Evolutionary conservation across 2,797 vertebrate species (phyloP), one percentile per base, ranked within the genome.

Genomic region (Vultur gryphus): DNA sequence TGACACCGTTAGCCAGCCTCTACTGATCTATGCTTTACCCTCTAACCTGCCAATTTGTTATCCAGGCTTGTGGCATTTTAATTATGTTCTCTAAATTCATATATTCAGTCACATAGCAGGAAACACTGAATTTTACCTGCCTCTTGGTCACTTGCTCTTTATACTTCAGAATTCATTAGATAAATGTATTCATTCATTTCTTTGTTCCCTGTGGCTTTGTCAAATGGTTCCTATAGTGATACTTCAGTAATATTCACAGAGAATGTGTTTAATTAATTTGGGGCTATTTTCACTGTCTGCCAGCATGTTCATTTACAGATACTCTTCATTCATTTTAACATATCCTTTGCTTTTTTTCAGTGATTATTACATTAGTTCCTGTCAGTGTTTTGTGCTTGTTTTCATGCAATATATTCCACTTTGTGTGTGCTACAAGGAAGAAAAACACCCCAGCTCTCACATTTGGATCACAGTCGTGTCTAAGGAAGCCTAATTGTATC

Each of bases 141-240:
- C 29, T 76, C 21, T 81, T 65, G 61, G 57, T 86, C 72, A 65
- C n/a, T 86, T 75, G 58, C 31, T 83, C 41, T 77, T 78, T 84
- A 55, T 13, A 54, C 16, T 39, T 72, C 58, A 81, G 52, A 71
- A 43, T 78, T 75, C 70, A 94, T 88, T 90, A 81, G 33, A 84
- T 79, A 61, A 90, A 94, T 75, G 21, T 67, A 94, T 90, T 86
- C 18, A 78, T 87, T 78, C 6, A 33, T 72, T 61, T 95, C 66
- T 75, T 93, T 89, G 89, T 87, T 95, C 71, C 65, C 72, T 26
- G 46, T n/a, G 35, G 37, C 46, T 91, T 91, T 94, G 57, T 77
- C 48, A 61, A 94, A 96, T n/a, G 76, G 90, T 93, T 96, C 52
- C 91, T 88, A 91, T 84, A 93, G 87, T 35, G 69, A 93, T 80